Percentiles rank a stretch among this genome's conserved stretches.
These are phyloP conservation scores for Seira musarum DNA, from an alignment of 2,888 invertebrate species.

Conservation along the genomic window DNA sequence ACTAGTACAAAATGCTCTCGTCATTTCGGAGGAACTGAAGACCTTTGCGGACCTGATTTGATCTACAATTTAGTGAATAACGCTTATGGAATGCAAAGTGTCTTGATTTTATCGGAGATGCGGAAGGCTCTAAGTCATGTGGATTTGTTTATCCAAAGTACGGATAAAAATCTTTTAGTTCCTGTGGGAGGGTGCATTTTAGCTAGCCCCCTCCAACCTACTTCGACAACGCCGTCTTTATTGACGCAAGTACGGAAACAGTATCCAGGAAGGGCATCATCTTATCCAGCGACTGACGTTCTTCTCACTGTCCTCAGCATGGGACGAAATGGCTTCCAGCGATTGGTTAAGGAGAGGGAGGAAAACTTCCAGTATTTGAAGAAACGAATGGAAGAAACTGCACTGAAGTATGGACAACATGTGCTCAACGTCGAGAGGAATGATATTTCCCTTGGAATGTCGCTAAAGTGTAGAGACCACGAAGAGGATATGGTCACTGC, in stretches of 20 bases:
- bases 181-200: constrained; percentile 88
- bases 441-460: constrained; percentile 80
- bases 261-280: constrained; percentile 84
- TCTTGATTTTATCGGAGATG: constrained; percentile 17
- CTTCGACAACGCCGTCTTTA: constrained; percentile 71
- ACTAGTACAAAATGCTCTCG: constrained; percentile 49
- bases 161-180: constrained; percentile 88
- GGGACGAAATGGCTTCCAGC: constrained; percentile 79
- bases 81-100: constrained; percentile 86
- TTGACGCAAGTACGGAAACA: constrained; percentile 79
- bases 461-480: neutral
- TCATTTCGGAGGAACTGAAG: constrained; percentile 70
- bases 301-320: constrained; percentile 83
- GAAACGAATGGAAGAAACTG: constrained; percentile 75
- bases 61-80: constrained; percentile 87
- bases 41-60: constrained; percentile 75
- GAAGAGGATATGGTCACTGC: constrained; percentile 74
- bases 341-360: constrained; percentile 77
- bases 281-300: constrained; percentile 81
- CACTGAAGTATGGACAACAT: constrained; percentile 76
- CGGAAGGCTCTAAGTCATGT: constrained; percentile 76
- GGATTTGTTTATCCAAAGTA: constrained; percentile 86
- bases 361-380: constrained; percentile 78
- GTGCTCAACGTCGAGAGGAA: constrained; percentile 79
- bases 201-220: constrained; percentile 70